A percentile compares a stretch with the other conserved stretches of the same genome.
Conservation (phyloP, 2,113 vertebrate species). For the Pardalotus punctatus region DNA sequence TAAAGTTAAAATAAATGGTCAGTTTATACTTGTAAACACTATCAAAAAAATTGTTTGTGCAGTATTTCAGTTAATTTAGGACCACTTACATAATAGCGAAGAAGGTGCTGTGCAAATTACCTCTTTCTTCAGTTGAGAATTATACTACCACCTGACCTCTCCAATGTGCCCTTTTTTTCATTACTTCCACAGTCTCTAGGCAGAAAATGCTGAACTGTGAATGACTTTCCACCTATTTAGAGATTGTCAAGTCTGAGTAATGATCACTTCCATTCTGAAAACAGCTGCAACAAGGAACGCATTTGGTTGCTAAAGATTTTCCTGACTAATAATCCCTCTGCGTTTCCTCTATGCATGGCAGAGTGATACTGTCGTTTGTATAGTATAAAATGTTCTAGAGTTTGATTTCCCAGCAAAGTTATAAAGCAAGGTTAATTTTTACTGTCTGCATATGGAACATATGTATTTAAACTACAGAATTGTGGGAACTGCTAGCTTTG, state of each 20-base stretch:
- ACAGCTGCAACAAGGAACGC: constrained; percentile 5
- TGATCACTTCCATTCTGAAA: constrained; percentile 22
- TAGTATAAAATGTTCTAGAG: not conserved
- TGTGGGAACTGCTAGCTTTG: too few species aligned
- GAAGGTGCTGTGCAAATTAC: not conserved
- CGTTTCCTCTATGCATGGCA: not conserved
- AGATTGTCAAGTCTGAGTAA: constrained; percentile 14
- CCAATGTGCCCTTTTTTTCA: not conserved
- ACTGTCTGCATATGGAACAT: not conserved
- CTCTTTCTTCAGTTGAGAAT: not conserved
- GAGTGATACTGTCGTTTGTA: not conserved
- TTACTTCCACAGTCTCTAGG: not conserved
- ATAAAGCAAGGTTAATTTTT: not conserved
- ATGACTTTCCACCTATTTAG: not conserved
- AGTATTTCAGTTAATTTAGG: not conserved
- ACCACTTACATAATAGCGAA: not conserved
- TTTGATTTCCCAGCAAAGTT: not conserved
- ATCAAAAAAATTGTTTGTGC: not conserved
- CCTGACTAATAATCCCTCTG: not conserved
- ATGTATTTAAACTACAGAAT: not conserved
- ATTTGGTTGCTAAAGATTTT: constrained; percentile 8
- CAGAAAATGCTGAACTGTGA: constrained; percentile 23
- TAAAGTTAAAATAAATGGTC: not conserved
- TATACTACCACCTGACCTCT: not conserved
- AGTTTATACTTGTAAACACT: not conserved